Conservation (phyloP, 2,888 invertebrate species). For the Nemoura dubitans region DNA sequence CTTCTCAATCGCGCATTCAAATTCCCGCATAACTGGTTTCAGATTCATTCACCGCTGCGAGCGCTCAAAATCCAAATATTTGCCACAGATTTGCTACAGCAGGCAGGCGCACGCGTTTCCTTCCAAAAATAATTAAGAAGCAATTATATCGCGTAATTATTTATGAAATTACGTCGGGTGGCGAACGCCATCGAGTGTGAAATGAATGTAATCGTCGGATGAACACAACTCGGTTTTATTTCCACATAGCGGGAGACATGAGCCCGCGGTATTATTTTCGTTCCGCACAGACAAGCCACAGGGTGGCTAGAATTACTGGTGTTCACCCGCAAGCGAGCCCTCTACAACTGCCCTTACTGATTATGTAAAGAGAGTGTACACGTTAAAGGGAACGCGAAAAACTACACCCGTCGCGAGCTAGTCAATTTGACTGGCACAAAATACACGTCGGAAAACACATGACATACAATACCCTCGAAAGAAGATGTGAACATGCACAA, state of each 20-base stretch:
- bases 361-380: neutral
- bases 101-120: neutral
- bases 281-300: neutral
- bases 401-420: neutral
- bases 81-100: neutral
- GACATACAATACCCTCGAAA: too few relatives aligned
- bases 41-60: neutral
- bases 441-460: too few relatives aligned
- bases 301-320: neutral
- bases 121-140: conserved; percentile 48
- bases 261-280: neutral
- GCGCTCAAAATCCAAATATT: neutral
- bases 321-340: neutral
- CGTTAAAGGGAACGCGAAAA: neutral
- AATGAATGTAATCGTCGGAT: conserved; percentile 28
- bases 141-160: conserved; percentile 44
- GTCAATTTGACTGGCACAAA: too few relatives aligned
- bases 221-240: neutral
- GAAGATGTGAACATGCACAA: too few relatives aligned
- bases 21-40: neutral
- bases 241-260: neutral
- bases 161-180: conserved; percentile 45
- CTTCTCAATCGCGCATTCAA: neutral
- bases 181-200: conserved; percentile 28
- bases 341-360: neutral